Evolutionary conservation across 2,113 vertebrate genomes (phyloP).

Genomic region (Oncorhynchus nerka): DNA sequence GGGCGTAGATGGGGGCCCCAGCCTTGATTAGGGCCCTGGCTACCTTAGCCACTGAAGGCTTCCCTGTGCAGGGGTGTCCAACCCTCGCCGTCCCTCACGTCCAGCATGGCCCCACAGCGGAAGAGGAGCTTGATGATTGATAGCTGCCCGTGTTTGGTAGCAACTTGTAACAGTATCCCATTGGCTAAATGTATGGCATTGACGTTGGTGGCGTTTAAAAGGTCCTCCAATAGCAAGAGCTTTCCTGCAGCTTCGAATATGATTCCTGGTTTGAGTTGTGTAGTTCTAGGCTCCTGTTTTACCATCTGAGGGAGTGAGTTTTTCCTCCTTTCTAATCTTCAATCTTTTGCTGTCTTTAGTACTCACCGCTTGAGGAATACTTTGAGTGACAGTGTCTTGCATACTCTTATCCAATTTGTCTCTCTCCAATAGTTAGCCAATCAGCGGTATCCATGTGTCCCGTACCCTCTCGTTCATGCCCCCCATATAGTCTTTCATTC

Average conservation of each 20-base stretch:
- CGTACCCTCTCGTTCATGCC: conserved; percentile 64
- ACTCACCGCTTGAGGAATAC: not conserved
- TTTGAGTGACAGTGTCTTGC: not conserved
- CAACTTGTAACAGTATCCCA: conserved; percentile 74
- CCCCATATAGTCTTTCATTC: conserved; percentile 67
- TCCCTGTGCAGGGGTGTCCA: conserved; percentile 76
- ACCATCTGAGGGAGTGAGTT: not conserved
- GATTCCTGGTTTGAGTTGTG: conserved; percentile 12
- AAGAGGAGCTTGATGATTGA: conserved; percentile 67
- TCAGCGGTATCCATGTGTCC: conserved; percentile 76
- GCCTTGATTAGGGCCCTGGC: conserved; percentile 50
- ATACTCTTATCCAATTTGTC: conserved; percentile 55
- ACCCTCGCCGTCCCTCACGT: conserved; percentile 64
- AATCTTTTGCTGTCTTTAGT: conserved; percentile 17
- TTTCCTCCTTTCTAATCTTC: conserved; percentile 18
- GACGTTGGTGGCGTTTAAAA: conserved; percentile 50
- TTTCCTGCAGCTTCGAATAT: conserved; percentile 59
- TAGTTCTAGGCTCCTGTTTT: conserved; percentile 25
- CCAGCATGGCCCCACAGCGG: conserved; percentile 63
- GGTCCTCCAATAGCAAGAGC: conserved; percentile 54
- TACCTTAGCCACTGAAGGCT: conserved; percentile 65
- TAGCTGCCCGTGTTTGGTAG: conserved; percentile 66
- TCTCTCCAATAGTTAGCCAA: conserved; percentile 79
- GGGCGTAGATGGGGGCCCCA: conserved; percentile 61
- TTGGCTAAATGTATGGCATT: conserved; percentile 43